Evolutionary conservation across 2,888 invertebrate species (phyloP), one percentile per base, ranked within the genome.

Genomic region (Lepidochitona cinerea): DNA sequence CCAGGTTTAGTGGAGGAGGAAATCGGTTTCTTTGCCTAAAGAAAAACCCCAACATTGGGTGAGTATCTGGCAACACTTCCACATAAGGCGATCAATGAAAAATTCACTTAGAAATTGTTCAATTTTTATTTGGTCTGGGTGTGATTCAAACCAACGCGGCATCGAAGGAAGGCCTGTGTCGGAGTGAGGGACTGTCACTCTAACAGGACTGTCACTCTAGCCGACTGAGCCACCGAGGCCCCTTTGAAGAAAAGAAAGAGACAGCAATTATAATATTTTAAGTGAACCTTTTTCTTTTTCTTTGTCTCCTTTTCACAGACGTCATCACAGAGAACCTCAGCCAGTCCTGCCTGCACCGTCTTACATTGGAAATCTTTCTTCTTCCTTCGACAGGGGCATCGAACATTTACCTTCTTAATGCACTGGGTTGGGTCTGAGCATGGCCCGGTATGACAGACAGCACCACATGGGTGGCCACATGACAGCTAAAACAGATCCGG

Each of bases 381-480:
- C 7, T 95, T 90, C 74, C 95, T 93, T 81, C 94, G 94, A 89
- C 97, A 97, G 37, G 92, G 91, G 84, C 97, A 97, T 73, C 93
- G 92, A 0, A 96, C 90, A 89, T 95, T 95, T 0, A 96, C 93
- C 89, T 95, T 96, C 86, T 95, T 95, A 72, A 93, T 93, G 87
- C 97, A 97, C 0, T 91, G 88, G 76, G 94, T 94, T 5, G 93
- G 91, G 14, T 79, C 75, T 0, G 85, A 82, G 74, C 90, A 90
- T 0, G 76, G 70, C 7, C 89, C 89, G 37, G 82, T 72, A 80
- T 91, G 91, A 79, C 91, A 91, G 7, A 73, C 70, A 36, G 79
- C 70, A 18, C 84, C 82, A 81, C 91, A 91, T 7, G 95, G 94
- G 91, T 98, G 97, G 0, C 96, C 95, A 91, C 97, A 98, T 7